Percentiles rank a stretch among this genome's conserved stretches.
Evolutionary conservation across 1,140 invertebrate genomes (phyloP).

Genomic region (Drosophila asahinai): DNA sequence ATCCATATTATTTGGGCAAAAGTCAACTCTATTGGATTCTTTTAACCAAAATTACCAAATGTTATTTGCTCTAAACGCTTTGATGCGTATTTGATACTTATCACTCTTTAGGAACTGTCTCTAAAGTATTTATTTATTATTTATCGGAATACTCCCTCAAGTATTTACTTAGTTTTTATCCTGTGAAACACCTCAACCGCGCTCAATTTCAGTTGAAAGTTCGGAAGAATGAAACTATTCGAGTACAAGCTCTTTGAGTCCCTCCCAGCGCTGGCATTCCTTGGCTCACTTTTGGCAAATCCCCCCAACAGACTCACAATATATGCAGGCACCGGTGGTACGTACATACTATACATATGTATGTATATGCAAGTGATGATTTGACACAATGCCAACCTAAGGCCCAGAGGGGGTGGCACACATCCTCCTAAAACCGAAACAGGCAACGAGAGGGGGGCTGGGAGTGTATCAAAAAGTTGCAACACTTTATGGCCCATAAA

Average conservation of each 20-base stretch:
- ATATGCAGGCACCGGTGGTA: constrained; percentile 1
- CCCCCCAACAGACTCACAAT: constrained; percentile 15
- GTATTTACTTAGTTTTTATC: neutral
- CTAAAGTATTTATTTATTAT: too few species aligned
- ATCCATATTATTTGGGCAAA: too few species aligned
- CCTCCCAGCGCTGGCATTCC: constrained; percentile 11
- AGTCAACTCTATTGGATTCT: too few species aligned
- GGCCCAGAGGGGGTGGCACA: neutral
- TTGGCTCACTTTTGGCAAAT: constrained; percentile 12
- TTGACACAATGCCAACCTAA: constrained; percentile 42
- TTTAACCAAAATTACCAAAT: too few species aligned
- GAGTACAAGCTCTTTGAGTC: neutral
- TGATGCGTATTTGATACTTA: too few species aligned
- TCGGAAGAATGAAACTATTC: constrained; percentile 7
- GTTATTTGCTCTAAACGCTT: too few species aligned
- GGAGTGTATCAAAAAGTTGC: constrained; percentile 78
- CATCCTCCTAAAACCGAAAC: neutral
- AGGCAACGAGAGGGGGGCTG: neutral
- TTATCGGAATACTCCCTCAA: too few species aligned
- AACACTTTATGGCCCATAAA: constrained; percentile 80
- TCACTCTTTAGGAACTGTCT: too few species aligned
- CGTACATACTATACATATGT: neutral
- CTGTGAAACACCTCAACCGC: neutral
- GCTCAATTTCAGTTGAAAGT: constrained; percentile 1
- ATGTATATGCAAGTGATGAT: constrained; percentile 28